Conservation (phyloP, 2,797 vertebrate species). For the Falco peregrinus region DNA sequence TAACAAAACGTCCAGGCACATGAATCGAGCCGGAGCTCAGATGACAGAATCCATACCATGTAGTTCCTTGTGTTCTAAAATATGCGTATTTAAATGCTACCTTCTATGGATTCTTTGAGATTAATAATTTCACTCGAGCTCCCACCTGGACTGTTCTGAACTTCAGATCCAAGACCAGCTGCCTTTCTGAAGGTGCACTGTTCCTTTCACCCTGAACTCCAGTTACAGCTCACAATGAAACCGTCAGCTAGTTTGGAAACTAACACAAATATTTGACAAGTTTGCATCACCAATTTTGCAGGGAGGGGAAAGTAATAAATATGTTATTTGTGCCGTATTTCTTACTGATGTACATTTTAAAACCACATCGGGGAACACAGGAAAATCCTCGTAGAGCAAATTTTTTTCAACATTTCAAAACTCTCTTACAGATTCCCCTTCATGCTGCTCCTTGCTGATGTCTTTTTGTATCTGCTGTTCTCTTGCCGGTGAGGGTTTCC, state of each 20-base stretch:
- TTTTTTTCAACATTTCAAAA: background rate
- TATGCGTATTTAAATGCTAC: background rate
- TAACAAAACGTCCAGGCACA: background rate
- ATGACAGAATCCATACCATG: rapidly evolving
- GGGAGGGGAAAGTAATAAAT: background rate
- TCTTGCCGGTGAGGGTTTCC: background rate
- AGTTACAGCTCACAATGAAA: background rate
- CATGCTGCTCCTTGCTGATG: background rate
- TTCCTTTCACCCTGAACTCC: background rate
- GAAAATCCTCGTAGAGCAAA: background rate
- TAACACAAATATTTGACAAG: background rate
- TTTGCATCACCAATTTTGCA: background rate
- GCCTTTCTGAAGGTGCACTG: background rate
- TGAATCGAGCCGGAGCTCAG: background rate
- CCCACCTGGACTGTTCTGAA: background rate
- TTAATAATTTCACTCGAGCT: background rate
- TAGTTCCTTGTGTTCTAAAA: background rate
- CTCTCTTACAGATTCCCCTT: rapidly evolving
- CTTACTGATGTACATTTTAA: background rate
- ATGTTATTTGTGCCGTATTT: rapidly evolving
- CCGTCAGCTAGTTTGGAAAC: background rate
- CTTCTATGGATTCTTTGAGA: background rate
- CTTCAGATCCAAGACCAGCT: background rate
- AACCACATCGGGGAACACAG: background rate
- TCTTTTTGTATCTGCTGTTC: rapidly evolving